These are phyloP conservation scores for Anastatus disparis DNA, from an alignment of 1,140 invertebrate species.

Conservation along the genomic window DNA sequence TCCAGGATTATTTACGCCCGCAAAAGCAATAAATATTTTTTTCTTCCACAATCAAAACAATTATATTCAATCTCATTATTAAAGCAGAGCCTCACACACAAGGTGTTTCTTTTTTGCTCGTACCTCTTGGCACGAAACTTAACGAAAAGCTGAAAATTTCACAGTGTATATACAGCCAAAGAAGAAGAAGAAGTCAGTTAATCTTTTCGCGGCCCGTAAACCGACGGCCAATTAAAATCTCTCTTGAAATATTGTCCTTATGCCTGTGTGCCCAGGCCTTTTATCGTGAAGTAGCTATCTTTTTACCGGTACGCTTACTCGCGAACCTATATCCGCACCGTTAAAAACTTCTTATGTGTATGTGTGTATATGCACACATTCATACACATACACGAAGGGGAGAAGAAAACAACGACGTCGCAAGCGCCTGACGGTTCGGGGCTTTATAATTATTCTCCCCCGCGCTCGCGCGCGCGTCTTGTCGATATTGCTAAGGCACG, in stretches of 20 bases:
- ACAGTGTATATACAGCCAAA: no score
- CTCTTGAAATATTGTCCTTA: slow-evolving; percentile 39
- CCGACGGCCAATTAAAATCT: slow-evolving; percentile 42
- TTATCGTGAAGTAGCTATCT: slow-evolving; percentile 42
- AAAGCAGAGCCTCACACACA: no score
- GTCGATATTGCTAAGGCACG: slow-evolving; percentile 43
- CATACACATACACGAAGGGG: slow-evolving; percentile 51
- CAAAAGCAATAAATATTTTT: no score
- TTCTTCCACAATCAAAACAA: no score
- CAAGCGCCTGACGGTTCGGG: slow-evolving; percentile 19
- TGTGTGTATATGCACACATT: slow-evolving; percentile 31
- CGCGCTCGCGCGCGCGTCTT: no score
- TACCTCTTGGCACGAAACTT: no score
- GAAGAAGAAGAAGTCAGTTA: slow-evolving; percentile 23
- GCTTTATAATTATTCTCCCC: slow-evolving; percentile 63
- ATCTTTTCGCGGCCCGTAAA: not conserved
- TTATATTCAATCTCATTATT: no score
- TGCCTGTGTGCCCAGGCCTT: slow-evolving; percentile 13
- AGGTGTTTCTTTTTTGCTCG: no score
- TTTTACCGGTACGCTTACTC: slow-evolving; percentile 38
- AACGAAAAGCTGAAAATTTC: no score
- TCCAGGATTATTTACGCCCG: no score
- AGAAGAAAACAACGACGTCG: slow-evolving; percentile 60
- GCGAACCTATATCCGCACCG: slow-evolving; percentile 46
- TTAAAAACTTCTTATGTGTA: slow-evolving; percentile 51